Evolutionary conservation across 2,113 vertebrate species (phyloP), one percentile per base, ranked within the genome.

Genomic region (Chroicocephalus ridibundus): DNA sequence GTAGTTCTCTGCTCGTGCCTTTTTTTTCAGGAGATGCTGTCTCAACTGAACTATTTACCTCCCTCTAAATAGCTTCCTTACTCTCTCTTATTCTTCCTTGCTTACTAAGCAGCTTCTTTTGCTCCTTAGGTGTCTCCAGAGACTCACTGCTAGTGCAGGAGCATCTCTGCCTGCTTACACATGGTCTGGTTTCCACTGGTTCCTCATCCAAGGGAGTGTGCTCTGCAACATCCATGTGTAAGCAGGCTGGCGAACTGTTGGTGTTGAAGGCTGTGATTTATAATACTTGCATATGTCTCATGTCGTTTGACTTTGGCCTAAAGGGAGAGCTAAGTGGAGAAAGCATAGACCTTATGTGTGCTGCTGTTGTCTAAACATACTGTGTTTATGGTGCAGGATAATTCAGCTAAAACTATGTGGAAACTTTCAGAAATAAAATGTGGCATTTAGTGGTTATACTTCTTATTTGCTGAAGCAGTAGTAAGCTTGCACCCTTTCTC

Each of bases 391-490:
- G 55, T 66, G 49, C 40, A 55, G 70, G 38, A 60, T 94, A 93
- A 85, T 79, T 84, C 38, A 79, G 29, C 82, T 93, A 71, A 82
- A 93, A 85, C 0, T 5, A 58, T 79, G 88, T 90, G 88, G 85
- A 88, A 94, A 80, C 52, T 74, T 76, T 93, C 65, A 79, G 88
- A 88, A 86, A 87, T 66, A 87, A 93, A 84, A 68, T 79, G 52
- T 49, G 18, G 24, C 44, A 55, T 90, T 88, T 94, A 34, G 34
- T 65, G 36, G 29, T 64, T 82, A 18, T 87, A 19, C 32, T 84
- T 80, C 46, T 82, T 91, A 20, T n/a, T 96, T 88, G 75, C 62
- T 82, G 47, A 72, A 80, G 70, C 47, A 76, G 85, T 42, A 92
- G 61, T 65, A 76, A 93, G 61, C 75, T 72, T 5, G 2, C 44